These are phyloP conservation scores for Atta texana DNA, from an alignment of 1,140 invertebrate genomes.

Conservation along the genomic window DNA sequence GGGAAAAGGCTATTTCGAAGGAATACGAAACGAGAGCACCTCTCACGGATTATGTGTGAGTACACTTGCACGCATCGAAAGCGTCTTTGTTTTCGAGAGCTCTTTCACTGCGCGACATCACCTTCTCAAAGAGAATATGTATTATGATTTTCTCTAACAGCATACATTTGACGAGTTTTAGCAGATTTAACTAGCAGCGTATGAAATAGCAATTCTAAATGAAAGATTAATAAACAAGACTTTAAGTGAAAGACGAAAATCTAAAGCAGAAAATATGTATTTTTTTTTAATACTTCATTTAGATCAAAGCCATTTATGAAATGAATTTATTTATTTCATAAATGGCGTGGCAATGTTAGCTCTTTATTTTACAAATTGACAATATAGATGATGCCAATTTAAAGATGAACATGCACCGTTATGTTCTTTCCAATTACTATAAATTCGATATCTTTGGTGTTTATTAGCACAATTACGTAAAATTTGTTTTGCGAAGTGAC, in stretches of 20 bases:
- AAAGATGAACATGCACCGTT: neutral
- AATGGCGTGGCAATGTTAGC: neutral
- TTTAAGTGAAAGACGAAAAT: neutral
- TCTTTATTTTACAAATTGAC: neutral
- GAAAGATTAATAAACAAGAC: neutral
- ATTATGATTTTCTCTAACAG: neutral
- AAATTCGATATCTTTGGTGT: neutral
- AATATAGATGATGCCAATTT: neutral
- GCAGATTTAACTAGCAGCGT: neutral
- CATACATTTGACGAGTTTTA: neutral
- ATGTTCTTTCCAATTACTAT: neutral
- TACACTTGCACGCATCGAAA: constrained; percentile 45
- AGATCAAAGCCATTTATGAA: neutral
- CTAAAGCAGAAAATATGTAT: neutral
- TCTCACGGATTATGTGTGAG: constrained; percentile 16
- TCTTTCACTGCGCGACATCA: neutral
- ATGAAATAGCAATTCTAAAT: neutral
- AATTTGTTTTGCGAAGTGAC: constrained; percentile 3
- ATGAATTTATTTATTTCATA: neutral
- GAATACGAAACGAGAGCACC: constrained; percentile 26
- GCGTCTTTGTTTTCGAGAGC: constrained; percentile 47
- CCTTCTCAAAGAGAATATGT: constrained; percentile 38
- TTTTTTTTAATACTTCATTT: neutral
- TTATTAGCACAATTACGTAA: constrained; percentile 25
- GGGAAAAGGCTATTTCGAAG: constrained; percentile 28